Conservation (phyloP, 2,113 vertebrate genomes). For the Tricholaema leucomelas region DNA sequence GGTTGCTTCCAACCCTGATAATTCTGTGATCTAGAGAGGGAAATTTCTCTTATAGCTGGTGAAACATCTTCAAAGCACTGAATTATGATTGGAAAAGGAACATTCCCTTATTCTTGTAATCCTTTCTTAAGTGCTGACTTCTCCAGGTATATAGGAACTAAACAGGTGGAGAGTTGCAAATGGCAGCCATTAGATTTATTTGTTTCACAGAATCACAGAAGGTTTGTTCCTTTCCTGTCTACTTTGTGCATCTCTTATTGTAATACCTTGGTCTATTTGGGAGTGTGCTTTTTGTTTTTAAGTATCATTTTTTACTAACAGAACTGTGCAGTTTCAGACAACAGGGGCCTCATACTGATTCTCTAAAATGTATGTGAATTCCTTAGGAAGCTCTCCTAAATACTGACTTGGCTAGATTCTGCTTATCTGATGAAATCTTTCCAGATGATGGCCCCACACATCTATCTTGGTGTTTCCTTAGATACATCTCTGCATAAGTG, state of each 20-base stretch:
- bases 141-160: background rate
- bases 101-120: background rate
- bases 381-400: background rate
- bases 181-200: background rate
- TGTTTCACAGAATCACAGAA: background rate
- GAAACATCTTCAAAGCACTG: background rate
- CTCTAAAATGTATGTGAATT: background rate
- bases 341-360: background rate
- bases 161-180: background rate
- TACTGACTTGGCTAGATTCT: background rate
- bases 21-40: background rate
- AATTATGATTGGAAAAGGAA: background rate
- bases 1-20: no score
- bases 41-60: background rate
- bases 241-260: background rate
- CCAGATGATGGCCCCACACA: background rate
- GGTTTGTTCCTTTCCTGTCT: background rate
- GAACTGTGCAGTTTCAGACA: background rate
- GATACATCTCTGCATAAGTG: background rate
- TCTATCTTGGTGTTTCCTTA: background rate
- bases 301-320: background rate
- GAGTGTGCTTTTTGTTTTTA: background rate
- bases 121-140: background rate
- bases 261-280: background rate
- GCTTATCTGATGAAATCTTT: slow-evolving; percentile 40